Base-by-base conservation (phyloP, 2,113 vertebrate species). In the Naja naja region DNA sequence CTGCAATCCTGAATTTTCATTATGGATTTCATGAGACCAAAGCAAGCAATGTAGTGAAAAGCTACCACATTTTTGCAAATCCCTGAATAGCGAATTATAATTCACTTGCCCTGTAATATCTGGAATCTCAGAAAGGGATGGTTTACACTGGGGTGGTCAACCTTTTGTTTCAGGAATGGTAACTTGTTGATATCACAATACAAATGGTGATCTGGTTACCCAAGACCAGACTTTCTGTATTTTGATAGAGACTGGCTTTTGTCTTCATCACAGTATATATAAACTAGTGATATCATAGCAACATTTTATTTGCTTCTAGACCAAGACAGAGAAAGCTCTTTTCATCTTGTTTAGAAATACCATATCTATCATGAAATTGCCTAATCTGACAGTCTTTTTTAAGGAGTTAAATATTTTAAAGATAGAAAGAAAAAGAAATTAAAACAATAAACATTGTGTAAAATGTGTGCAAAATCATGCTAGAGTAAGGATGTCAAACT, bases 301-400 rank as follows among this genome's bases (percentile, higher is more conserved):
- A 93, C 22, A 22, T 85, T 91, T 95, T 94, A 92, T 94, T 89
- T 94, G 94, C 58, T 54, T 89, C 34, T 30, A 93, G 45, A 52
- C 93, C 12, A 64, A 93, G 93, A 58, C 93, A 93, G 91, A 95
- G 86, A 52, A 87, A 85, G 92, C 56, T 53, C 96, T 96, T n/a
- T 95, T 97, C 95, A 85, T 96, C 97, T 97, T 98, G 97, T 97
- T 97, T 97, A 98, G 97, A 97, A 97, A 96, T 96, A 95, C 93
- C 93, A 87, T 94, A 96, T 94, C 92, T 95, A 96, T 96, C 95
- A 92, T 94, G 95, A 95, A 96, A 95, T 43, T 39, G 93, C 85
- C 87, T 43, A 90, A 87, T 93, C 94, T 96, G 95, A 95, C 93
- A 97, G 97, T 97, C 96, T 96, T 97, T 95, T 97, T 97, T 97